Evolutionary conservation across 2,113 vertebrate genomes (phyloP), one percentile per base, ranked within the genome.

Genomic region (Todiramphus chloris): DNA sequence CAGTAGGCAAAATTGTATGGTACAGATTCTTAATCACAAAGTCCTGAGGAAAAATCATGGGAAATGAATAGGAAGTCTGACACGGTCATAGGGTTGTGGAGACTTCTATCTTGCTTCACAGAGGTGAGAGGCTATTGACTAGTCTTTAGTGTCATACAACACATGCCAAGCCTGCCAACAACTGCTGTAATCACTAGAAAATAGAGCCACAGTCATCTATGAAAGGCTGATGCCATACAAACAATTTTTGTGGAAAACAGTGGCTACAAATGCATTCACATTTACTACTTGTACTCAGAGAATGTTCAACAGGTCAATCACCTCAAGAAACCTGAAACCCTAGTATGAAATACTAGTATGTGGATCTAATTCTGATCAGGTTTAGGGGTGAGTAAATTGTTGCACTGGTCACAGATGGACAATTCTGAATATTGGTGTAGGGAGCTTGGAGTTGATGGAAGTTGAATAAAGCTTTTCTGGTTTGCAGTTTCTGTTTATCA

Each of bases 1-100:
- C 11, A 62, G 7, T 33, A 63, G 14, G 21, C 25, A 93, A 64
- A 68, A 2, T 2, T 44, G 31, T 0, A 0, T 41, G 8, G 68
- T 73, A 24, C 7, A 73, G 25, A 31, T 72, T 21, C 8, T 68
- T 64, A 68, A 77, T 66, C 33, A 87, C 30, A 48, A 87, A 73
- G 5, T 69, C 44, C 39, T 51, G 44, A 69, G n/a, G 58, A 63
- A 28, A 35, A 48, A 15, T n/a, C 2, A 15, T n/a, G n/a, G 5
- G 1, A 80, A 77, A 82, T 16, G 15, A 55, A 39, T 28, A 62
- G 17, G 50, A 87, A 78, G 58, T 70, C 39, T 18, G 10, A 24
- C 35, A 46, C 6, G 46, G 16, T 43, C 39, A 33, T 23, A 39
- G 1, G 3, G 17, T 28, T 66, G 35, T 66, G 19, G 68, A 60